A percentile compares a stretch with the other conserved stretches of the same genome.
Evolutionary conservation across 2,113 vertebrate species (phyloP).

Genomic region (Pluvianellus socialis): DNA sequence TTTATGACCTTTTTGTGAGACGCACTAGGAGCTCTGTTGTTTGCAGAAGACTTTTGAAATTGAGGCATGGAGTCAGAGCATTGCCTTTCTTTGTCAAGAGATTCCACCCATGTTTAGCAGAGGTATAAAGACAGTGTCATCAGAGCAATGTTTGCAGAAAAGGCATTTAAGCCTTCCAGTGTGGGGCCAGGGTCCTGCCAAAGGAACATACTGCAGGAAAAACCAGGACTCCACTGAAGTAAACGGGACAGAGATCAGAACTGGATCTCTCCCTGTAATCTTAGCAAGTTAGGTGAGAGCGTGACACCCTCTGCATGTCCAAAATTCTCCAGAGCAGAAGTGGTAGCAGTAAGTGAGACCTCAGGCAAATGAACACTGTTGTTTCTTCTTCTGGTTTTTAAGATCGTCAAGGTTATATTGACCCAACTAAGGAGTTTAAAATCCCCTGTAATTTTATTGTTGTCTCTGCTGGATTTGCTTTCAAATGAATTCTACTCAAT

Average conservation of each 20-base stretch:
- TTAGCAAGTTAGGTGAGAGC: not conserved
- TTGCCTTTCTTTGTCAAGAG: not conserved
- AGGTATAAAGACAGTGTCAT: not conserved
- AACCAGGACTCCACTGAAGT: not conserved
- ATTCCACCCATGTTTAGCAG: not conserved
- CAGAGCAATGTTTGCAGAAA: not conserved
- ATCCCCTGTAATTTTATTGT: constrained; percentile 13
- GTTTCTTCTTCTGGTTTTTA: constrained; percentile 18
- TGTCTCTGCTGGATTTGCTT: constrained; percentile 22
- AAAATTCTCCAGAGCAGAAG: not conserved
- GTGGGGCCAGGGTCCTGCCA: not conserved
- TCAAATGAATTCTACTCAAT: constrained; percentile 38
- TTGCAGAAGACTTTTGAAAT: constrained; percentile 26
- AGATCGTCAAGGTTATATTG: constrained; percentile 27
- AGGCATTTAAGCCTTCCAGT: not conserved
- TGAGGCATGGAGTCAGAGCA: not conserved
- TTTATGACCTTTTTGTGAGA: constrained; percentile 30
- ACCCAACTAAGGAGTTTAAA: constrained; percentile 24
- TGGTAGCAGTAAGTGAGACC: not conserved
- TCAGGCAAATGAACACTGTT: not conserved
- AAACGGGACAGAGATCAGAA: not conserved
- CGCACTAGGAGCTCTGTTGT: not conserved
- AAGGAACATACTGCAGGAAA: not conserved
- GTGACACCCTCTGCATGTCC: fast-evolving
- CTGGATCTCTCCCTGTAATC: not conserved